phyloP scores from a whole-genome alignment of 1,140 invertebrate species.

The Achroia grisella region DNA sequence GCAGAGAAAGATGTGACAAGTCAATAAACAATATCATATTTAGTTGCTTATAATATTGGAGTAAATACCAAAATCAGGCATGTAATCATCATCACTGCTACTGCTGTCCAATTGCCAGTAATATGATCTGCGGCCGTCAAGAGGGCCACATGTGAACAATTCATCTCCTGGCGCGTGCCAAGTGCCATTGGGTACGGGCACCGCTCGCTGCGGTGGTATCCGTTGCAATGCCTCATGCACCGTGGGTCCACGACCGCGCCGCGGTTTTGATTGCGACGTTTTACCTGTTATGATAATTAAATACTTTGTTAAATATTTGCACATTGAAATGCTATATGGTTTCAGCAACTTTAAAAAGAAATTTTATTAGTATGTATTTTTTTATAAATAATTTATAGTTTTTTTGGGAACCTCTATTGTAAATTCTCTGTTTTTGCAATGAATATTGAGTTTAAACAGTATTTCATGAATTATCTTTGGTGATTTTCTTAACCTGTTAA shows the following conservation, averaged over 20 bases:
- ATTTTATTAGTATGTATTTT: too few relatives aligned
- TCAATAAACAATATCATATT: too few relatives aligned
- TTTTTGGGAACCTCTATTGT: too few relatives aligned
- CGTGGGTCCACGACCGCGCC: constrained; percentile 57
- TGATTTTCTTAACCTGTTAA: too few relatives aligned
- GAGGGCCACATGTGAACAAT: constrained; percentile 54
- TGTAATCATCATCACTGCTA: constrained; percentile 60
- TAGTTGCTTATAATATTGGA: too few relatives aligned
- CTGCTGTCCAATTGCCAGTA: constrained; percentile 51
- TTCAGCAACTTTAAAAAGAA: too few relatives aligned
- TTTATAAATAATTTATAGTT: too few relatives aligned
- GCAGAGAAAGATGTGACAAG: too few relatives aligned
- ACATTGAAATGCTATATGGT: too few relatives aligned
- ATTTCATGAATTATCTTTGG: too few relatives aligned
- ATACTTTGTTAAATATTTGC: neutral
- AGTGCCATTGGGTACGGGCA: constrained; percentile 32
- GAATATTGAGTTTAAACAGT: too few relatives aligned
- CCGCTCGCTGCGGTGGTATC: constrained; percentile 49
- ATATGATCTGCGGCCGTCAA: constrained; percentile 34
- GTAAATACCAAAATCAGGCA: constrained; percentile 55
- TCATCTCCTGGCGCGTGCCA: constrained; percentile 69
- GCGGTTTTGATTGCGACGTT: constrained; percentile 32
- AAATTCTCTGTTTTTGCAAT: too few relatives aligned
- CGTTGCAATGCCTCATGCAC: constrained; percentile 68
- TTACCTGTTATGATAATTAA: constrained; percentile 26